These are phyloP conservation scores for Dicrurus megarhynchus DNA, from an alignment of 2,113 vertebrate species.

Conservation along the genomic window DNA sequence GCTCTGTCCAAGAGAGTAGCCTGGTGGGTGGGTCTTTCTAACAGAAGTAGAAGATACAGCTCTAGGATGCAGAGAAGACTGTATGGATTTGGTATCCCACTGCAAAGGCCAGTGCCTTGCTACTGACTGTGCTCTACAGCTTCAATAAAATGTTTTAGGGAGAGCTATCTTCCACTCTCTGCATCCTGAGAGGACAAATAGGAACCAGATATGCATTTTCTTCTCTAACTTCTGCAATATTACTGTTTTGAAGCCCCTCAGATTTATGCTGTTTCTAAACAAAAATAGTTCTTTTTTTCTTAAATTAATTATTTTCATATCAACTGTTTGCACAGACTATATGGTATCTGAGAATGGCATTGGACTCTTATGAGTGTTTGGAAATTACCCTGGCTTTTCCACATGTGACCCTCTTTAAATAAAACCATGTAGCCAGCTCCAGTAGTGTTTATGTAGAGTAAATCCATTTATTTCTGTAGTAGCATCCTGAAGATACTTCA, in stretches of 20 bases:
- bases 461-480: neutral
- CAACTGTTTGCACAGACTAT: neutral
- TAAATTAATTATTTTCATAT: neutral
- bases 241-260: neutral
- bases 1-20: neutral
- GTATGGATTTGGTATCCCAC: neutral
- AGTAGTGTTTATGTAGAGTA: neutral
- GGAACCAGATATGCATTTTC: neutral
- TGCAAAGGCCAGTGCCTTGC: neutral
- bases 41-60: neutral
- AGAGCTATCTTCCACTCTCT: neutral
- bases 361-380: neutral
- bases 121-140: neutral
- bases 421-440: neutral
- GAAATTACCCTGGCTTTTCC: neutral
- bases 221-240: neutral
- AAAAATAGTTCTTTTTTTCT: neutral
- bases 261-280: neutral
- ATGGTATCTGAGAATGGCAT: neutral
- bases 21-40: neutral
- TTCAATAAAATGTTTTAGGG: neutral
- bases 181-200: neutral
- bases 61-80: neutral
- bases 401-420: neutral
- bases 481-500: neutral